Evolutionary conservation across 2,888 invertebrate species (phyloP).

Genomic region (Parnassius orleans): DNA sequence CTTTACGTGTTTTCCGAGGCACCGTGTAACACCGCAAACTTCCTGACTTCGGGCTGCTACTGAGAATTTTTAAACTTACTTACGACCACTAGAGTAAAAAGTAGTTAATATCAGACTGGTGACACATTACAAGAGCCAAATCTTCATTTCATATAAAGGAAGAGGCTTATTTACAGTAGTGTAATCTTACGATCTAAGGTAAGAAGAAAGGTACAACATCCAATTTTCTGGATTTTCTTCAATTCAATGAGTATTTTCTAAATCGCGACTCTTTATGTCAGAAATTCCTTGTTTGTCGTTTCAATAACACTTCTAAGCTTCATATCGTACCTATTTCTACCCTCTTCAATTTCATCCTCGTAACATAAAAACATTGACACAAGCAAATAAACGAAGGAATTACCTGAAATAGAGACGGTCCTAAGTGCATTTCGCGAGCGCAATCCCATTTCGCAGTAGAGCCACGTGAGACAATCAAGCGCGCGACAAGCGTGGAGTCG

Average conservation of each 20-base stretch:
- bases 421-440: conserved; percentile 37
- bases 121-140: too few species aligned
- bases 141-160: too few species aligned
- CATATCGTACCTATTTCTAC: conserved; percentile 16
- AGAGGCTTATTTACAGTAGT: too few species aligned
- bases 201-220: too few species aligned
- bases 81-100: too few species aligned
- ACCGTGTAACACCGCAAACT: too few species aligned
- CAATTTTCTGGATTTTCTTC: neutral
- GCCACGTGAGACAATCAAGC: conserved; percentile 43
- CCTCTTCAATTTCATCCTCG: conserved; percentile 28
- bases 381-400: conserved; percentile 34
- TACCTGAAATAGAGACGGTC: conserved; percentile 34
- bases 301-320: conserved; percentile 14
- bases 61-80: too few species aligned
- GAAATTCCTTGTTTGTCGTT: conserved; percentile 8
- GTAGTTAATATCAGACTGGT: too few species aligned
- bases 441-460: conserved; percentile 38
- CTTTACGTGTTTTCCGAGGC: too few species aligned
- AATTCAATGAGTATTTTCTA: conserved; percentile 6
- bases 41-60: too few species aligned
- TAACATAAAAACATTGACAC: conserved; percentile 27
- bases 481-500: conserved; percentile 21
- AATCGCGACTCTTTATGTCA: conserved; percentile 1
- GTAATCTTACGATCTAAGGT: too few species aligned